Conservation (phyloP, 2,888 invertebrate species). For the Polydrusus tereticollis region DNA sequence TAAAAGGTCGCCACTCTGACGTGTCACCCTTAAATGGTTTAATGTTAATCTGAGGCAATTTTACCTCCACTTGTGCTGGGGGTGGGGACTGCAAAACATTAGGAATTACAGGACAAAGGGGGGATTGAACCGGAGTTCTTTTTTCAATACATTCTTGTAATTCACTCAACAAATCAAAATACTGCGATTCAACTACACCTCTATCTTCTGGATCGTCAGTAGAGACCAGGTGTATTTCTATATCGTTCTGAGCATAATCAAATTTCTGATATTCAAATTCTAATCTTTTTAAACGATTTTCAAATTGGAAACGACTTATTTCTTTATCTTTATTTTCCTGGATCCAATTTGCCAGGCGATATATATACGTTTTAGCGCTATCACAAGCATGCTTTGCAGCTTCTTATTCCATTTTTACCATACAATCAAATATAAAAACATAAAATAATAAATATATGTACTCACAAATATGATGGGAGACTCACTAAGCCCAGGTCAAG, state of each 20-base stretch:
- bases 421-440: too few relatives aligned
- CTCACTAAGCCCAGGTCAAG: too few relatives aligned
- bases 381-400: too few relatives aligned
- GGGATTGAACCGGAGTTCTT: neutral
- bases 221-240: neutral
- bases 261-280: neutral
- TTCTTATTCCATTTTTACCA: too few relatives aligned
- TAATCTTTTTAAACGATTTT: conserved; percentile 11
- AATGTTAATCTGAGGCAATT: too few relatives aligned
- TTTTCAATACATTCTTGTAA: neutral
- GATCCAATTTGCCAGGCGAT: conserved; percentile 10
- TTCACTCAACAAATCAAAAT: neutral
- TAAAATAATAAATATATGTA: too few relatives aligned
- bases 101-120: neutral
- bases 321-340: neutral
- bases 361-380: conserved; percentile 6
- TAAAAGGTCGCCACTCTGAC: conserved; percentile 16
- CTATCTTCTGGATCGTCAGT: conserved; percentile 11
- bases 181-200: neutral
- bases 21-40: conserved; percentile 6
- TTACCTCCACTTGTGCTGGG: neutral
- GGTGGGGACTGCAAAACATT: neutral
- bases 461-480: too few relatives aligned
- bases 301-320: neutral
- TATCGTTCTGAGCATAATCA: neutral